Conservation (phyloP, 2,888 invertebrate species). For the Agrotis clavis region DNA sequence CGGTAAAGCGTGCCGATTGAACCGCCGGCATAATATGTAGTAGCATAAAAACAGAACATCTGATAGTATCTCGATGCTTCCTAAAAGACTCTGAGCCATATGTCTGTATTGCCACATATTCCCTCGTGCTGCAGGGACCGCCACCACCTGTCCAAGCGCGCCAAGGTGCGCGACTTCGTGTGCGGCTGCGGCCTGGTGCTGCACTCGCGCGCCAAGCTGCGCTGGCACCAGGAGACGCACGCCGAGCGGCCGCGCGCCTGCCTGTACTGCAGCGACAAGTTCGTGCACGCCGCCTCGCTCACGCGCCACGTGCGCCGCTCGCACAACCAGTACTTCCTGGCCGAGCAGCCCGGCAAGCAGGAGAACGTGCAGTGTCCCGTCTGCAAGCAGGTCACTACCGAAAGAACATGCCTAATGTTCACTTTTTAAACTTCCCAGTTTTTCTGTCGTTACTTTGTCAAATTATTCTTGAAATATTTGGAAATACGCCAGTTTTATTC, state of each 20-base stretch:
- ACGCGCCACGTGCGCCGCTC: slow-evolving; percentile 95
- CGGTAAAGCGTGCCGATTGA: no score
- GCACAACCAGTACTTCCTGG: slow-evolving; percentile 94
- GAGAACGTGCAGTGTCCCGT: slow-evolving; percentile 95
- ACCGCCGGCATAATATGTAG: not conserved
- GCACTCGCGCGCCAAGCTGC: slow-evolving; percentile 95
- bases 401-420: not conserved
- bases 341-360: slow-evolving; percentile 92
- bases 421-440: not conserved
- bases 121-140: slow-evolving; percentile 89
- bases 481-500: no score
- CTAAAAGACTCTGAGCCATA: no score
- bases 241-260: slow-evolving; percentile 96
- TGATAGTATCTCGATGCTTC: not conserved
- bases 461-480: no score
- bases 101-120: not conserved
- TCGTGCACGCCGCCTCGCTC: slow-evolving; percentile 95
- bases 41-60: not conserved
- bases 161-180: slow-evolving; percentile 93
- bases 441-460: no score
- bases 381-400: slow-evolving; percentile 90
- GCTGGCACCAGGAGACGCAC: slow-evolving; percentile 97
- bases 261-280: slow-evolving; percentile 96
- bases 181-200: slow-evolving; percentile 95
- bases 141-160: slow-evolving; percentile 94